These are phyloP conservation scores for Melitaea cinxia DNA, from an alignment of 1,140 invertebrate species.

Conservation along the genomic window DNA sequence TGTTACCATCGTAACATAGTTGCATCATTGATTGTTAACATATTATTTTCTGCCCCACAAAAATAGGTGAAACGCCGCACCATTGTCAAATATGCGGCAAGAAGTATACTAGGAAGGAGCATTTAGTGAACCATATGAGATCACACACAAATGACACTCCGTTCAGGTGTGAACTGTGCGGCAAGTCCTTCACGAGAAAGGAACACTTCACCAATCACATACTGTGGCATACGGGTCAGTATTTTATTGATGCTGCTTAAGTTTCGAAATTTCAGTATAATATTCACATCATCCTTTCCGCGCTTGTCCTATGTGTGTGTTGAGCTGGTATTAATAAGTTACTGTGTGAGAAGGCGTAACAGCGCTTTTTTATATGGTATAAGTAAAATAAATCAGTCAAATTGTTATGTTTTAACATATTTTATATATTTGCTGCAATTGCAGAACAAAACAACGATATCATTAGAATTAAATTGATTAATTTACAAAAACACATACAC, in stretches of 20 bases:
- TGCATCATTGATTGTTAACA: constrained; percentile 80
- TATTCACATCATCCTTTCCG: no score
- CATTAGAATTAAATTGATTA: no score
- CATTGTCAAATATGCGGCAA: constrained; percentile 89
- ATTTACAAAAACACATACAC: no score
- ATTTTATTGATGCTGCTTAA: constrained; percentile 27
- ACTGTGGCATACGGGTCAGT: constrained; percentile 89
- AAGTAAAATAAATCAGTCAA: no score
- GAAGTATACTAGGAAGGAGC: constrained; percentile 90
- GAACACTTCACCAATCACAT: constrained; percentile 94
- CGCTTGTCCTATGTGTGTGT: no score
- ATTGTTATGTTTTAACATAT: no score
- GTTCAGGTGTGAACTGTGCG: constrained; percentile 91
- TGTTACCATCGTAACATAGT: constrained; percentile 53
- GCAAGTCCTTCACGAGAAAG: constrained; percentile 93
- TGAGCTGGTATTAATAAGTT: no score
- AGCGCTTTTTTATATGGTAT: no score
- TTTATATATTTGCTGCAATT: no score
- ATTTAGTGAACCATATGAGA: constrained; percentile 89
- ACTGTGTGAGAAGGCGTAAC: no score
- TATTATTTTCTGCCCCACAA: constrained; percentile 77
- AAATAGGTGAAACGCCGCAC: constrained; percentile 86
- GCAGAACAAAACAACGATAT: no score
- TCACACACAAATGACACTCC: constrained; percentile 92
- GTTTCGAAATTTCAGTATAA: background rate